Conservation (phyloP, 1,140 invertebrate species). For the Choristoneura fumiferana region DNA sequence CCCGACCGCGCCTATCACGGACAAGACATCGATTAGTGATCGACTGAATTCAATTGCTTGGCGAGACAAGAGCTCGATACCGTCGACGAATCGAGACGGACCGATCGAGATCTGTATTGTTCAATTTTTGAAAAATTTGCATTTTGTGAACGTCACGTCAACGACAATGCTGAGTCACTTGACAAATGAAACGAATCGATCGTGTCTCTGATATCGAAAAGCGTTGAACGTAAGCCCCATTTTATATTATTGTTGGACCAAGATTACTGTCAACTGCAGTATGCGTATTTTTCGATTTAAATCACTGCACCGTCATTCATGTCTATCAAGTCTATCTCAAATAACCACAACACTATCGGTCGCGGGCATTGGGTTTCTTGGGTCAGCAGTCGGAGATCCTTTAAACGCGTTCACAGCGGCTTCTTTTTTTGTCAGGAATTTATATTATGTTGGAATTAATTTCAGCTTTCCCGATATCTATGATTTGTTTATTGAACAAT, state of each 20-base stretch:
- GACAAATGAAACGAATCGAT: constrained; percentile 72
- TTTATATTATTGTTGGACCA: constrained; percentile 69
- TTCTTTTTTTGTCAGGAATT: neutral
- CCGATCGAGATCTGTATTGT: constrained; percentile 72
- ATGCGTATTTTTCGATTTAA: constrained; percentile 38
- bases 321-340: constrained; percentile 36
- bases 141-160: constrained; percentile 76
- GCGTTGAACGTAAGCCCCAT: constrained; percentile 73
- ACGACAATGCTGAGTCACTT: constrained; percentile 74
- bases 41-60: constrained; percentile 77
- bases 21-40: constrained; percentile 78
- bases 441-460: constrained; percentile 19
- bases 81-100: constrained; percentile 66
- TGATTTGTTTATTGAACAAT: constrained; percentile 37
- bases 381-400: neutral
- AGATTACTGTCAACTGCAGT: constrained; percentile 73
- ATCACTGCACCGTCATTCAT: constrained; percentile 35
- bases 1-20: constrained; percentile 73
- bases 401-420: neutral
- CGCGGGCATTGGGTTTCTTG: neutral
- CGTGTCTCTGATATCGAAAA: constrained; percentile 65
- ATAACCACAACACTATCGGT: constrained; percentile 23
- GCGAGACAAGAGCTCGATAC: constrained; percentile 69
- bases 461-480: constrained; percentile 33
- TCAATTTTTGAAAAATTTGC: constrained; percentile 76